Percentiles rank a stretch among this genome's conserved stretches.
Evolutionary conservation across 2,113 vertebrate genomes (phyloP).

Genomic region (Agelaius phoeniceus): DNA sequence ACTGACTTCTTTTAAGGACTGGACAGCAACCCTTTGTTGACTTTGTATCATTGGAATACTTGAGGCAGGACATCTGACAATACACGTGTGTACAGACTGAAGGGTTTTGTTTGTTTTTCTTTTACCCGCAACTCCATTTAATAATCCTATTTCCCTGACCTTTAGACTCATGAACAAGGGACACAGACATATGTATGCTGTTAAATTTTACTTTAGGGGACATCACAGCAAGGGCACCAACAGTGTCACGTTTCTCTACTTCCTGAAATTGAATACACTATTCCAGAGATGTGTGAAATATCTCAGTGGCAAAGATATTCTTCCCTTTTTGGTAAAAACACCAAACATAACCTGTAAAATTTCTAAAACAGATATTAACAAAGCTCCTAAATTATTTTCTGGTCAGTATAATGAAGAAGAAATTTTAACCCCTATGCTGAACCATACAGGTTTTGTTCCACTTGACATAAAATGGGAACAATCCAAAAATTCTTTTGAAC

Average conservation of each 20-base stretch:
- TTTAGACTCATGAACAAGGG: background rate
- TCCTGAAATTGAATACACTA: background rate
- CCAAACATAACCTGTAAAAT: background rate
- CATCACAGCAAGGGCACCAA: background rate
- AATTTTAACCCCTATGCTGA: background rate
- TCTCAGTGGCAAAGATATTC: background rate
- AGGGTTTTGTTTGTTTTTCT: background rate
- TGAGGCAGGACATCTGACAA: background rate
- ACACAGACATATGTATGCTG: fast-evolving
- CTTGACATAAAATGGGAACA: background rate
- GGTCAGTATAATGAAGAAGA: background rate
- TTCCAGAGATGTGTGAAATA: background rate
- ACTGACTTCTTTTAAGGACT: background rate
- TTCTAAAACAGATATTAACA: background rate
- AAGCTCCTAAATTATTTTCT: background rate
- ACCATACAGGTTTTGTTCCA: background rate
- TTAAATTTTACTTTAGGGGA: background rate
- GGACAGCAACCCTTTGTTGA: background rate
- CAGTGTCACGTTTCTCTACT: fast-evolving
- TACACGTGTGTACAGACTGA: background rate
- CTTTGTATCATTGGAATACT: background rate
- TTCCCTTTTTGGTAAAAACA: background rate
- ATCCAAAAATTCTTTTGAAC: background rate
- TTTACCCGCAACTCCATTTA: background rate
- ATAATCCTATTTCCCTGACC: background rate